Percentiles rank a stretch among this genome's conserved stretches.
Conservation (phyloP, 2,113 vertebrate species). For the Hippocampus comes region DNA sequence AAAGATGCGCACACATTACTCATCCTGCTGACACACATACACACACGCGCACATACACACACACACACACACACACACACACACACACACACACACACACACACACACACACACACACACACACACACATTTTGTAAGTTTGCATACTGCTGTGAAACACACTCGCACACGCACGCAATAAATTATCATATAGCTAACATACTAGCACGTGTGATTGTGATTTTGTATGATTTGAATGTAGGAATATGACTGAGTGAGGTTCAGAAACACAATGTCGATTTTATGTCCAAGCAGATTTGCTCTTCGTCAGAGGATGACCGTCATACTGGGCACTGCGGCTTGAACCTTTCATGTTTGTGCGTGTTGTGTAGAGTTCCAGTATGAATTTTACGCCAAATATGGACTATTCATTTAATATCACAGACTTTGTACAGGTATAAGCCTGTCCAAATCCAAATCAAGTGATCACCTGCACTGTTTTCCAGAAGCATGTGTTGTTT, state of each 20-base stretch:
- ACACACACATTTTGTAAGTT: background rate
- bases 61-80: slow-evolving; percentile 25
- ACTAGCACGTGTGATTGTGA: background rate
- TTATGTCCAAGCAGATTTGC: slow-evolving; percentile 19
- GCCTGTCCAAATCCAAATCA: background rate
- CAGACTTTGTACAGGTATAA: background rate
- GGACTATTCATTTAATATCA: background rate
- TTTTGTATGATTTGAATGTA: background rate
- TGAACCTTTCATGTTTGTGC: slow-evolving; percentile 15
- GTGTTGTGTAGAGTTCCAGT: slow-evolving; percentile 2
- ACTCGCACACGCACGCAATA: background rate
- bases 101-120: slow-evolving; percentile 11
- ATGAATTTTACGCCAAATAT: slow-evolving; percentile 5
- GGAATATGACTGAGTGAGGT: background rate
- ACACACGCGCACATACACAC: background rate
- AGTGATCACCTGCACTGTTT: slow-evolving; percentile 15
- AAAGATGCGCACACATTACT: slow-evolving; percentile 44
- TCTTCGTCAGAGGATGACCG: slow-evolving; percentile 41
- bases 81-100: slow-evolving; percentile 5
- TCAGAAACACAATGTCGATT: slow-evolving; percentile 28
- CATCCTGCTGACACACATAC: slow-evolving; percentile 32
- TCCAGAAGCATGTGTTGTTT: slow-evolving; percentile 6
- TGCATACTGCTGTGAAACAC: slow-evolving; percentile 37
- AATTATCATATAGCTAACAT: no score
- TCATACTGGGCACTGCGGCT: slow-evolving; percentile 14